These are phyloP conservation scores for Erebia ligea DNA, from an alignment of 2,888 invertebrate genomes.

Conservation along the genomic window DNA sequence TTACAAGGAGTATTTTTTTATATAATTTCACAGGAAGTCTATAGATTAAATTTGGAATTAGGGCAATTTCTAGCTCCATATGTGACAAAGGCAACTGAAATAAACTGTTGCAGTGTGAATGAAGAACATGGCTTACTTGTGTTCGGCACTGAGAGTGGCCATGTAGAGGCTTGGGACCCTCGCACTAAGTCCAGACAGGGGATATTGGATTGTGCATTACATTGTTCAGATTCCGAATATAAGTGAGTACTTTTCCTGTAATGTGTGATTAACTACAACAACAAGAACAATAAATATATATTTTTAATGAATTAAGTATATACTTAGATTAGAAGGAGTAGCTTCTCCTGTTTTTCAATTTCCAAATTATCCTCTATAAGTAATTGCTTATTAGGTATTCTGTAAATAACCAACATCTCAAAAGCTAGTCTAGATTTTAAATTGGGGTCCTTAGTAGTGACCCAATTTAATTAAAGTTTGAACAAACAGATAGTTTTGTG, in stretches of 20 bases:
- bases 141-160: slow-evolving; percentile 95
- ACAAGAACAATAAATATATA: too few species aligned
- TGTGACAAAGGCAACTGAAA: slow-evolving; percentile 87
- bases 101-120: slow-evolving; percentile 94
- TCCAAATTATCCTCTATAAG: too few species aligned
- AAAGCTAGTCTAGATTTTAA: too few species aligned
- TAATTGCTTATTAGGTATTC: too few species aligned
- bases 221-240: slow-evolving; percentile 80
- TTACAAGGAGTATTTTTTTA: background rate
- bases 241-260: slow-evolving; percentile 53
- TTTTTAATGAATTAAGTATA: too few species aligned
- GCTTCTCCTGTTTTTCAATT: too few species aligned
- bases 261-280: background rate
- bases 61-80: slow-evolving; percentile 96
- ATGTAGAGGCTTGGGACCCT: slow-evolving; percentile 98
- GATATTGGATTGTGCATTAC: slow-evolving; percentile 91
- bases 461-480: too few species aligned
- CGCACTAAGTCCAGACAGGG: slow-evolving; percentile 90
- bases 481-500: too few species aligned
- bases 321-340: too few species aligned
- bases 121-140: slow-evolving; percentile 93
- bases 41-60: slow-evolving; percentile 96
- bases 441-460: too few species aligned
- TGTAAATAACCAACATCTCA: too few species aligned
- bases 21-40: slow-evolving; percentile 89